A percentile compares a stretch with the other conserved stretches of the same genome.
Conservation (phyloP, 2,113 vertebrate species). For the Spea multiplicata region DNA sequence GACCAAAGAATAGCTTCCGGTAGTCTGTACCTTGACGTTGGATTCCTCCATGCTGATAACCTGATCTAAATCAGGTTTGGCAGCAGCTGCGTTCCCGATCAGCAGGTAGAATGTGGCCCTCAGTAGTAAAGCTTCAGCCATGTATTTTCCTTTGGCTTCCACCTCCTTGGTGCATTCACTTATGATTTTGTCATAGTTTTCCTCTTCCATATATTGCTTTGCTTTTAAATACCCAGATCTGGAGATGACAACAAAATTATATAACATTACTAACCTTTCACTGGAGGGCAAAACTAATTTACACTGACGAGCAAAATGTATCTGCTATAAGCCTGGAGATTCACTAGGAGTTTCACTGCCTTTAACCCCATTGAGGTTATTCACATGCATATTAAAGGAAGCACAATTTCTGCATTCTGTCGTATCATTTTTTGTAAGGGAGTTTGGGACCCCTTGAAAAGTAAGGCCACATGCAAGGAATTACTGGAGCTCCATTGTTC, state of each 20-base stretch:
- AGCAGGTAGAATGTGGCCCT: constrained; percentile 96
- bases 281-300: too few species aligned
- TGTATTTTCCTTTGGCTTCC: constrained; percentile 84
- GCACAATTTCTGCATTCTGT: too few species aligned
- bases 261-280: neutral
- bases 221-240: constrained; percentile 93
- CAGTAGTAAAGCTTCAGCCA: constrained; percentile 89
- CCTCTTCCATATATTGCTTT: constrained; percentile 98
- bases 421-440: too few species aligned
- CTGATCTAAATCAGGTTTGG: constrained; percentile 91
- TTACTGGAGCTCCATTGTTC: neutral
- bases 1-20: too few species aligned
- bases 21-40: constrained; percentile 84
- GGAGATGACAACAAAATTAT: neutral
- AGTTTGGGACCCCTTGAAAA: too few species aligned
- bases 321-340: too few species aligned
- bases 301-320: neutral
- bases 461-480: too few species aligned
- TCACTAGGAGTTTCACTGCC: too few species aligned
- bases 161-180: constrained; percentile 98
- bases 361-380: too few species aligned
- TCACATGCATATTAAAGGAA: too few species aligned
- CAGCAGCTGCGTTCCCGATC: constrained; percentile 89
- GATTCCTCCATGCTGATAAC: constrained; percentile 91
- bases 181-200: constrained; percentile 99